A percentile compares a stretch with the other conserved stretches of the same genome.
Conservation (phyloP, 2,113 vertebrate genomes). For the Chauna torquata region DNA sequence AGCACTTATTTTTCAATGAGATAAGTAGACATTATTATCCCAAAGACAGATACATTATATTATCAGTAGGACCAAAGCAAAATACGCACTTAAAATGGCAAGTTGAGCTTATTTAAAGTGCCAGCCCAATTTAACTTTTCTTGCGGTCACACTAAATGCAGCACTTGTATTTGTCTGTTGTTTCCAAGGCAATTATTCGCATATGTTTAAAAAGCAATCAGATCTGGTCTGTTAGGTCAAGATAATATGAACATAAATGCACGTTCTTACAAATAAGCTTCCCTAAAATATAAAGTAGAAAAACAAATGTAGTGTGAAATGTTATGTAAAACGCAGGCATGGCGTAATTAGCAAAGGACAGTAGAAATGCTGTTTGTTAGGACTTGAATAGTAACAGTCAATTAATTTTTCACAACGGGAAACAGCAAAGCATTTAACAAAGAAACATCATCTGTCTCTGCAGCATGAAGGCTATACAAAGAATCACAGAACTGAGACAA, state of each 20-base stretch:
- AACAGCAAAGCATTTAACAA: conserved; percentile 64
- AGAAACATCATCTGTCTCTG: conserved; percentile 50
- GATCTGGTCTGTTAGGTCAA: conserved; percentile 65
- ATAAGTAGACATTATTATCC: background rate
- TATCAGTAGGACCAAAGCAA: background rate
- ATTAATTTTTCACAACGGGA: conserved; percentile 72
- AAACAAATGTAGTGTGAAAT: conserved; percentile 74
- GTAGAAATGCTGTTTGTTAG: conserved; percentile 66
- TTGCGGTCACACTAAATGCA: background rate
- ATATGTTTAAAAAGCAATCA: conserved; percentile 53
- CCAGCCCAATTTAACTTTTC: conserved; percentile 42
- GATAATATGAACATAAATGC: conserved; percentile 61
- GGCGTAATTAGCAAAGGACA: conserved; percentile 67
- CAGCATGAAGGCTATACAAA: background rate
- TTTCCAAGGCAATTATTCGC: conserved; percentile 41
- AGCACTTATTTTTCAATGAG: background rate
- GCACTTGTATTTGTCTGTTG: conserved; percentile 7
- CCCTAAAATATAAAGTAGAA: conserved; percentile 62
- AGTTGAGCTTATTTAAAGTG: conserved; percentile 16
- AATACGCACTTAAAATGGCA: background rate
- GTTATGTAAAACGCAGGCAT: conserved; percentile 33
- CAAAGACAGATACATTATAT: background rate
- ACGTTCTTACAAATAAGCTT: conserved; percentile 60
- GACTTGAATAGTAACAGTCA: conserved; percentile 65
- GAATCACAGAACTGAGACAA: conserved; percentile 19